phyloP scores from a whole-genome alignment of 2,888 invertebrate species.

The Trichopoda pennipes region DNA sequence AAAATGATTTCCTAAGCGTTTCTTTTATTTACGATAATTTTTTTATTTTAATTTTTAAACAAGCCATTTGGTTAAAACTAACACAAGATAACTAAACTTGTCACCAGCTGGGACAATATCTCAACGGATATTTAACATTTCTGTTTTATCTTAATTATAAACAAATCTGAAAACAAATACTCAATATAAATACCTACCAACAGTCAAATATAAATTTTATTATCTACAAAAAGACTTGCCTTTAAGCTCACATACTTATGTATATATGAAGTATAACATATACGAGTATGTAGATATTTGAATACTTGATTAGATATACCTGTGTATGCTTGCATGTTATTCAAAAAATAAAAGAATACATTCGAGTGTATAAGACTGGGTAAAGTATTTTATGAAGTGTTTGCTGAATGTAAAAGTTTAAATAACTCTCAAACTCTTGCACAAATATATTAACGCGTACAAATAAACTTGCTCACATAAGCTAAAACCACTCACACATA shows the following conservation, averaged over 20 bases:
- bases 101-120: conserved; percentile 13
- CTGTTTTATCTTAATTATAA: no score
- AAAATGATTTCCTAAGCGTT: no score
- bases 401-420: conserved; percentile 60
- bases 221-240: conserved; percentile 15
- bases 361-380: conserved; percentile 29
- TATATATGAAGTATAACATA: no score
- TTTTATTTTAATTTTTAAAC: conserved; percentile 37
- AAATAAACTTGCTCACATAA: no score
- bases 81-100: conserved; percentile 23
- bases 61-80: conserved; percentile 47
- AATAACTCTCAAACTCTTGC: conserved; percentile 45
- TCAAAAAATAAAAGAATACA: conserved; percentile 14
- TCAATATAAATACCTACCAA: not conserved
- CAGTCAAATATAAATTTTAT: not conserved
- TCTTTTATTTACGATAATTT: not conserved
- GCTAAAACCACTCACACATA: no score
- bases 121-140: no score
- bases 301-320: not conserved
- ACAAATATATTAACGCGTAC: not conserved
- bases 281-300: not conserved
- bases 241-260: not conserved
- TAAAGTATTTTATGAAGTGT: conserved; percentile 54
- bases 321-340: conserved; percentile 11
- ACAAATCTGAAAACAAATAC: no score